Evolutionary conservation across 1,140 invertebrate species (phyloP).

Genomic region (Leptopilina clavipes): DNA sequence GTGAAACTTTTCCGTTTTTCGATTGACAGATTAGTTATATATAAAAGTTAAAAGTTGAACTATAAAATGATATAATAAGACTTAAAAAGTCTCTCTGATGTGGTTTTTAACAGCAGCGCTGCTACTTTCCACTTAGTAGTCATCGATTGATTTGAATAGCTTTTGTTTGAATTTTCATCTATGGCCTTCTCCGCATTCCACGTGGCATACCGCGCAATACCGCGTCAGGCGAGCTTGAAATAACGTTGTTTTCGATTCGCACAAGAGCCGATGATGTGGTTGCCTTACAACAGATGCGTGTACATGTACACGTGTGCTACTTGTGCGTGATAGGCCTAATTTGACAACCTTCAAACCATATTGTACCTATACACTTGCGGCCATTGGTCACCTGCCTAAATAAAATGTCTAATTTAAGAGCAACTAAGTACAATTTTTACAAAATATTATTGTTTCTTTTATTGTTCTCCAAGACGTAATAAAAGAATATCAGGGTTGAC

Average conservation of each 20-base stretch:
- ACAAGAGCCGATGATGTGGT: conserved; percentile 15
- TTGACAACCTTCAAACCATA: conserved; percentile 20
- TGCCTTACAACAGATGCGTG: conserved; percentile 4
- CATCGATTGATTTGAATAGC: not conserved
- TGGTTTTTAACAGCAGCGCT: not conserved
- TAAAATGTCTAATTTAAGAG: not conserved
- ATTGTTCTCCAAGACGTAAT: too few species aligned
- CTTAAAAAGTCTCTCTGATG: too few species aligned
- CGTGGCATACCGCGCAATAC: not conserved
- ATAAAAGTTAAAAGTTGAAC: too few species aligned
- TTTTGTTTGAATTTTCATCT: conserved; percentile 31
- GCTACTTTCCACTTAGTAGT: conserved; percentile 5
- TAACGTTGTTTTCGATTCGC: conserved; percentile 28
- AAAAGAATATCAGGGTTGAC: too few species aligned
- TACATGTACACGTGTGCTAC: conserved; percentile 21
- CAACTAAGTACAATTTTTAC: too few species aligned
- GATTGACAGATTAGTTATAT: too few species aligned
- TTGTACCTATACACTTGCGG: not conserved
- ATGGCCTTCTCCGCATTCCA: conserved; percentile 31
- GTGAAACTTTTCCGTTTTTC: too few species aligned
- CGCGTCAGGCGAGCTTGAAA: conserved; percentile 9
- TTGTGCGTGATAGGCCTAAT: conserved; percentile 18
- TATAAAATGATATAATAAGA: too few species aligned
- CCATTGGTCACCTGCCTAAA: conserved; percentile 1
- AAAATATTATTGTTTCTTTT: too few species aligned